phyloP scores from a whole-genome alignment of 64 coral and sea anemone species.

The Anthopleura sola region DNA sequence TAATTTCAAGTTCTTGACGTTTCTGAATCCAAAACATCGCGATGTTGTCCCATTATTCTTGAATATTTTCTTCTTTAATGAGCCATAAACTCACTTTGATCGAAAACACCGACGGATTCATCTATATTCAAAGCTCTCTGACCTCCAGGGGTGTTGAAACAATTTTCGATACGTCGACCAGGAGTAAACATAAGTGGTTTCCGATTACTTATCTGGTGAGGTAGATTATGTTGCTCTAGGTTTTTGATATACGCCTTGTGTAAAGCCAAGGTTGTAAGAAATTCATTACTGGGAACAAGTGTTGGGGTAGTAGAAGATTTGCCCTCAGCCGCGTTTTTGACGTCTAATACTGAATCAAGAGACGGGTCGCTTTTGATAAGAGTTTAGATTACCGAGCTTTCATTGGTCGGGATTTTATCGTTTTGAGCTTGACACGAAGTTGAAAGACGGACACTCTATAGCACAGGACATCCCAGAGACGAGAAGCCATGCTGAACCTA shows the following conservation, averaged over 20 bases:
- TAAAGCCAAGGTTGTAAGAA: not conserved
- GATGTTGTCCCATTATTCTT: not conserved
- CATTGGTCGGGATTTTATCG: constrained; percentile 17
- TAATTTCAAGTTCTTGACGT: not conserved
- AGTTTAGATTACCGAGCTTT: not conserved
- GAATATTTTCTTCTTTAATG: not conserved
- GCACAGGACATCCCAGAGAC: not conserved
- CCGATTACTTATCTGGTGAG: constrained; percentile 28
- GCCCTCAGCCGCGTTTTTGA: not conserved
- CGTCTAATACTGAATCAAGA: not conserved
- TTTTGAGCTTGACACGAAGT: constrained; percentile 23
- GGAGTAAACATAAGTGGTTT: constrained; percentile 36
- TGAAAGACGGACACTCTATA: constrained; percentile 18
- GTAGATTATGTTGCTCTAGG: constrained; percentile 42
- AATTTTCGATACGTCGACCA: constrained; percentile 36
- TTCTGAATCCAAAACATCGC: not conserved
- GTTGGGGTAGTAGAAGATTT: not conserved
- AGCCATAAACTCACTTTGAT: not conserved
- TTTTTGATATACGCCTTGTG: constrained; percentile 24
- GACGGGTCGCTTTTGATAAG: not conserved
- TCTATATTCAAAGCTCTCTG: constrained; percentile 15
- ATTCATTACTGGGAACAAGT: not conserved
- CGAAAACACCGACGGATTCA: not conserved
- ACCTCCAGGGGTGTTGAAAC: constrained; percentile 54
- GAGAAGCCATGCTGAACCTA: constrained; percentile 14